Base-by-base conservation (phyloP, 1,140 invertebrate genomes). In the Hylyphantes graminicola region DNA sequence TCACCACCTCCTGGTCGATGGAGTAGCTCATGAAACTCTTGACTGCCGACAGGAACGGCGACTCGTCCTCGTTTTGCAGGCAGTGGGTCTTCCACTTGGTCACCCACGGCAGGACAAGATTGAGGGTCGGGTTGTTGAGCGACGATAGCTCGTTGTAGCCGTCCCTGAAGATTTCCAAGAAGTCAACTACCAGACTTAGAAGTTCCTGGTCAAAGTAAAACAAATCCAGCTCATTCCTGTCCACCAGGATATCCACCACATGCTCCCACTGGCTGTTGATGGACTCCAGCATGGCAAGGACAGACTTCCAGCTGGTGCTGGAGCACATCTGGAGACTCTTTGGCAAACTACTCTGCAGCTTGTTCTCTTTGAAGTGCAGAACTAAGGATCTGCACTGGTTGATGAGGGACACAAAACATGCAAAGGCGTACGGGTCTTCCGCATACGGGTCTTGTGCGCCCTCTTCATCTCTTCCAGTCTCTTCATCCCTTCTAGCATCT, bases 41-140 rank as follows among this genome's bases (percentile, higher is more conserved):
- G 0, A 75, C 21, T 6, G 82, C 73, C 12, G 82, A 54, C 2
- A 85, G 57, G 51, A 85, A 77, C 3, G 82, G 82, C 6, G 82
- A 85, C 68, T 85, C 82, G 54, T 85, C 82, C 2, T 73, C 53
- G 19, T 85, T 85, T 21, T 77, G 74, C 9, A 76, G 6, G 35
- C 82, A 85, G 15, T 85, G 82, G 3, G 73, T 77, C 70, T 85
- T 76, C 82, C 82, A 85, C 19, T 85, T 85, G 0, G 63, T 76
- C 0, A 85, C 73, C 82, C 82, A 85, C n/a, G 82, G 82, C n/a
- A 85, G 61, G n/a, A 85, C 82, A 21, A 85, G 21, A 70, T 85
- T 85, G 10, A 85, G 35, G 61, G 82, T 85, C 10, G 82, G 82
- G n/a, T 61, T 85, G 48, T 7, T 70, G 13, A 85, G 59, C n/a